These are phyloP conservation scores for Metellina segmentata DNA, from an alignment of 2,888 invertebrate species.

Conservation along the genomic window DNA sequence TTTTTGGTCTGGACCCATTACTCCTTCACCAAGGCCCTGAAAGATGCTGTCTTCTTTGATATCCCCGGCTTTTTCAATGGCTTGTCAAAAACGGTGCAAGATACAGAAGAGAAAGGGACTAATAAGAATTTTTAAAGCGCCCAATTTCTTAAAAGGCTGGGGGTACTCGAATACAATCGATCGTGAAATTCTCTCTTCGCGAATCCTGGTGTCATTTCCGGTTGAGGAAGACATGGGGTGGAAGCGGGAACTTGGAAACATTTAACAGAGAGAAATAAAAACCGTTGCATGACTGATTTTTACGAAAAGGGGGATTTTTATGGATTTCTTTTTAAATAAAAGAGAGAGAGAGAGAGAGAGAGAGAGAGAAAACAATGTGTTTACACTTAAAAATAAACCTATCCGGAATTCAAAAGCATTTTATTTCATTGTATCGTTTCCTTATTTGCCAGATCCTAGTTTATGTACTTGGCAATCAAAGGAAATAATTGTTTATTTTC, in stretches of 20 bases:
- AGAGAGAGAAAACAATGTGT: too few relatives aligned
- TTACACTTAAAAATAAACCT: too few relatives aligned
- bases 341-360: too few relatives aligned
- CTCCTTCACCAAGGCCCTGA: background rate
- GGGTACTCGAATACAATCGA: background rate
- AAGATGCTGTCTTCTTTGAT: slow-evolving; percentile 32
- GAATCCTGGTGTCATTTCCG: background rate
- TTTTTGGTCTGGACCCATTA: slow-evolving; percentile 33
- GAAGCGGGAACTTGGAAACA: background rate
- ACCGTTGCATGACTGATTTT: too few relatives aligned
- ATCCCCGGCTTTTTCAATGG: background rate
- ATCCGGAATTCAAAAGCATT: too few relatives aligned
- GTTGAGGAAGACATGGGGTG: background rate
- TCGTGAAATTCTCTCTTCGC: background rate
- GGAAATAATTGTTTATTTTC: too few relatives aligned
- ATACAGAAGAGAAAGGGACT: background rate
- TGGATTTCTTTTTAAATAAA: too few relatives aligned
- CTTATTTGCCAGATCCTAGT: too few relatives aligned
- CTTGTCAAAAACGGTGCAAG: slow-evolving; percentile 17
- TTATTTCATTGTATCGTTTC: too few relatives aligned
- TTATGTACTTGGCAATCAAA: too few relatives aligned
- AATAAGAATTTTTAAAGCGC: background rate
- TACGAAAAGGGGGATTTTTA: too few relatives aligned
- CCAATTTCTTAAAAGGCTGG: background rate
- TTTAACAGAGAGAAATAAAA: background rate